These are phyloP conservation scores for Cichlasoma orientale DNA, from an alignment of 2,797 vertebrate species.

Conservation along the genomic window DNA sequence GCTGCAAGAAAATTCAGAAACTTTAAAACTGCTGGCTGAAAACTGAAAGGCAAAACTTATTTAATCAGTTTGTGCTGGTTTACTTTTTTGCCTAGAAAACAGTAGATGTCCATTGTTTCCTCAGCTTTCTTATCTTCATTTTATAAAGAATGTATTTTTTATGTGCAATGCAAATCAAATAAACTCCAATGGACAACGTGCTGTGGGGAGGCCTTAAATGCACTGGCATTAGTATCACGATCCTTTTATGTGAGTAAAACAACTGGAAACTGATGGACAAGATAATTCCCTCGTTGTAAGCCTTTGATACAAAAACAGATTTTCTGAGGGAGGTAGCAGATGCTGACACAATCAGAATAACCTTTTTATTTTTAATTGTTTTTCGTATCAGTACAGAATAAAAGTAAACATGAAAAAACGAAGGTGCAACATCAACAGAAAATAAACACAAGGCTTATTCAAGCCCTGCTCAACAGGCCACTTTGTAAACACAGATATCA, in stretches of 20 bases:
- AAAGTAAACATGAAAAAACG: slow-evolving; percentile 31
- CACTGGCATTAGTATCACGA: background rate
- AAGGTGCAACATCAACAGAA: background rate
- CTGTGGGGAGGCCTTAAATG: background rate
- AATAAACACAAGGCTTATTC: slow-evolving; percentile 28
- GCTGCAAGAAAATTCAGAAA: too few relatives aligned
- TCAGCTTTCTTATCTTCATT: background rate
- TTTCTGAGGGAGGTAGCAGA: background rate
- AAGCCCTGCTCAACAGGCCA: slow-evolving; percentile 30
- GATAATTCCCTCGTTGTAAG: background rate
- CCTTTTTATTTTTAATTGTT: slow-evolving; percentile 17
- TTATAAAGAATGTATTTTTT: background rate
- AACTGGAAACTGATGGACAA: background rate
- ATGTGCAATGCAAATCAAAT: background rate
- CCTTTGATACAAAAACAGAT: slow-evolving; percentile 6
- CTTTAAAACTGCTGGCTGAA: too few relatives aligned
- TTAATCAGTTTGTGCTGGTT: background rate
- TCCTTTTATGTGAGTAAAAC: background rate
- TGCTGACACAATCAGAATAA: slow-evolving; percentile 5
- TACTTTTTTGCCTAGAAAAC: background rate
- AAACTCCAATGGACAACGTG: background rate
- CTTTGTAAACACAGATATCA: slow-evolving; percentile 62
- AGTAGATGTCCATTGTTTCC: background rate
- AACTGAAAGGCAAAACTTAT: too few relatives aligned
- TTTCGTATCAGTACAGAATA: background rate